Conservation (phyloP, 2,113 vertebrate species). For the Myxocyprinus asiaticus region DNA sequence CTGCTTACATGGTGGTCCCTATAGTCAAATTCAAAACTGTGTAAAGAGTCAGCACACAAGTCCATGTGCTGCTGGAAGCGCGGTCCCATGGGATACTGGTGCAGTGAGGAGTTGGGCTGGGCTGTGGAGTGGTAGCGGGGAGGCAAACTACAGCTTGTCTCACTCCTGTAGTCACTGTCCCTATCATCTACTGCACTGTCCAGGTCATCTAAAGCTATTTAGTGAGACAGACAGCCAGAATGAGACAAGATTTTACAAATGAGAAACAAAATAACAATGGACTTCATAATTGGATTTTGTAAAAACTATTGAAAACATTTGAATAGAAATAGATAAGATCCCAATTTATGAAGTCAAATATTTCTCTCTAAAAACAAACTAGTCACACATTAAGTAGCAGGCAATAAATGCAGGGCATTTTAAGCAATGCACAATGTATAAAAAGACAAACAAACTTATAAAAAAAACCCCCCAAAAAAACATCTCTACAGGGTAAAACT, state of each 20-base stretch:
- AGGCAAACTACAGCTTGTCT: constrained; percentile 91
- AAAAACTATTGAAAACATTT: not conserved
- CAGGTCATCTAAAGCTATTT: constrained; percentile 88
- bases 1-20: constrained; percentile 81
- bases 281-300: not conserved
- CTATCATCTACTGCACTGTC: constrained; percentile 94
- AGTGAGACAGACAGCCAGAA: constrained; percentile 8
- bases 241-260: not conserved
- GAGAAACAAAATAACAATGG: not conserved
- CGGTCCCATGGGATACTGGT: constrained; percentile 85
- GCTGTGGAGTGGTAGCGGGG: constrained; percentile 86
- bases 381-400: too few relatives aligned
- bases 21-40: constrained; percentile 85
- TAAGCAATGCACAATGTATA: too few relatives aligned
- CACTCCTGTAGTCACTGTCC: constrained; percentile 97
- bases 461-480: not conserved
- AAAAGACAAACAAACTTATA: too few relatives aligned
- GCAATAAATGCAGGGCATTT: too few relatives aligned
- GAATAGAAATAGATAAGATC: too few relatives aligned
- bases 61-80: constrained; percentile 76
- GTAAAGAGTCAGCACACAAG: constrained; percentile 82
- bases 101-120: constrained; percentile 91
- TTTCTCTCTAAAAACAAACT: too few relatives aligned
- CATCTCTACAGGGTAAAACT: not conserved
- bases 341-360: too few relatives aligned